These are phyloP conservation scores for Rhinoderma darwinii DNA, from an alignment of 2,113 vertebrate genomes.

Conservation along the genomic window DNA sequence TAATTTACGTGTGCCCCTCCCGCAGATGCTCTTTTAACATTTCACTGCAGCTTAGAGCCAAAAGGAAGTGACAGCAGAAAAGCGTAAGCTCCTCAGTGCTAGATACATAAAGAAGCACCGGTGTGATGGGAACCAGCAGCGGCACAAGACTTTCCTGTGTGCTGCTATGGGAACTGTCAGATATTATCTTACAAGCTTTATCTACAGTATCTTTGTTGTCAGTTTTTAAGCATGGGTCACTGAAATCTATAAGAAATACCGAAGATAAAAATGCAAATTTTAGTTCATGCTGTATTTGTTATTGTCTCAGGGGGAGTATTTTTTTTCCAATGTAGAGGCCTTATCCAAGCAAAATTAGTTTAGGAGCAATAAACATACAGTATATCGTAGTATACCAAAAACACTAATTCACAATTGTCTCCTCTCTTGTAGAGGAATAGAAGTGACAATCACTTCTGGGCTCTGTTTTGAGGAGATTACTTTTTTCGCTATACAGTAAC, in stretches of 20 bases:
- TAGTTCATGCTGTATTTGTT: neutral
- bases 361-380: neutral
- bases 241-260: constrained; percentile 1
- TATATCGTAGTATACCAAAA: neutral
- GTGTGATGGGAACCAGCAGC: neutral
- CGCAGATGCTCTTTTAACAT: too few species aligned
- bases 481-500: neutral
- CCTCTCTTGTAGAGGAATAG: neutral
- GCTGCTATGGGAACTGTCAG: constrained; percentile 30
- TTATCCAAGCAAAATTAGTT: neutral
- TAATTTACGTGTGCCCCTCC: neutral
- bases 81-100: neutral
- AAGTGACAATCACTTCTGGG: neutral
- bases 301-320: neutral
- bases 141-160: neutral
- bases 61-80: constrained; percentile 3
- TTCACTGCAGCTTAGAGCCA: neutral
- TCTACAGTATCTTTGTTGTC: neutral
- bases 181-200: neutral
- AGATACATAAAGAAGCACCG: neutral
- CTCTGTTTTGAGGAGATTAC: neutral
- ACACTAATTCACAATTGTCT: neutral
- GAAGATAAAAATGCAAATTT: constrained; percentile 14
- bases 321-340: neutral
- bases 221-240: constrained; percentile 1